These are phyloP conservation scores for Regulus satrapa DNA, from an alignment of 2,113 vertebrate genomes.

Conservation along the genomic window DNA sequence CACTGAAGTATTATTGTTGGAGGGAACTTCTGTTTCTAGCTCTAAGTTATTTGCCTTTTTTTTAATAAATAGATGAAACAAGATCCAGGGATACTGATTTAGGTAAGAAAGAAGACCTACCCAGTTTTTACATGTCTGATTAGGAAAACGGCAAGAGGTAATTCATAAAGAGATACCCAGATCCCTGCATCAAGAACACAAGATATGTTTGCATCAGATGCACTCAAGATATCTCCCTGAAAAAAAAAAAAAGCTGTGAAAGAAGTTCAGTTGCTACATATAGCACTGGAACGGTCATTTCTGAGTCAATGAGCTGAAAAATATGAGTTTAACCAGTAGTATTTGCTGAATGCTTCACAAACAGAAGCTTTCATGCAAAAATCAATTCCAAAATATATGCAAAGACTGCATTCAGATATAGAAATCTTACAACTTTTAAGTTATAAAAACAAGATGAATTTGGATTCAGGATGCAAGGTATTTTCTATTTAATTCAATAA, in stretches of 20 bases:
- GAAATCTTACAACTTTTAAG: not conserved
- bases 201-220: not conserved
- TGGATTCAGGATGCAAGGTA: not conserved
- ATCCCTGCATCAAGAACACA: not conserved
- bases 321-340: not conserved
- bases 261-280: not conserved
- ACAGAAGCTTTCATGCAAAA: not conserved
- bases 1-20: not conserved
- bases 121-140: not conserved
- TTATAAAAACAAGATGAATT: not conserved
- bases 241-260: not conserved
- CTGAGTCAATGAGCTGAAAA: not conserved
- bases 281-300: not conserved
- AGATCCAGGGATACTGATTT: not conserved
- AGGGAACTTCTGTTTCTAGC: not conserved
- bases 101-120: not conserved
- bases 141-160: not conserved
- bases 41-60: not conserved
- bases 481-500: not conserved
- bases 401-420: not conserved
- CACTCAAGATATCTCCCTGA: not conserved
- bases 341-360: not conserved
- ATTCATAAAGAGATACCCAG: not conserved
- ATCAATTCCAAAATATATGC: not conserved
- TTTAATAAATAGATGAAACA: not conserved